Percentiles rank a stretch among this genome's conserved stretches.
Evolutionary conservation across 2,797 vertebrate genomes (phyloP).

Genomic region (Platyrinchus mystaceus): DNA sequence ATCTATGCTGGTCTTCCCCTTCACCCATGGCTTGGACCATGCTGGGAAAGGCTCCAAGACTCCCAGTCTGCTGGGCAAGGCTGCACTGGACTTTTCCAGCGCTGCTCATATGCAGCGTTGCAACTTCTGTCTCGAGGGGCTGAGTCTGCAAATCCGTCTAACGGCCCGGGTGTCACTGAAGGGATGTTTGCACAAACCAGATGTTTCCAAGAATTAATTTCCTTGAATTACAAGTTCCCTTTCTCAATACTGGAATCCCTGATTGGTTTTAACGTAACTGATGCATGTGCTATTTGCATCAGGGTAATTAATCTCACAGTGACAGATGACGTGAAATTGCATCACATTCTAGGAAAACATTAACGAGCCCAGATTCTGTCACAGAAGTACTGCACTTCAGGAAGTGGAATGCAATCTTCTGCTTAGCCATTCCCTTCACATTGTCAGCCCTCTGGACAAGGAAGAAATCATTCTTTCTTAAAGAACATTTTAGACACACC

Average conservation of each 20-base stretch:
- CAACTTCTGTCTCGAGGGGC: neutral
- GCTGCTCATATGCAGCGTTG: neutral
- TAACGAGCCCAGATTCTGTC: neutral
- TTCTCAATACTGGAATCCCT: neutral
- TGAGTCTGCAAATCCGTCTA: neutral
- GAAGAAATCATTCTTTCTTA: neutral
- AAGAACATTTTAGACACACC: neutral
- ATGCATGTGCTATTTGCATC: neutral
- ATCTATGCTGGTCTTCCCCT: neutral
- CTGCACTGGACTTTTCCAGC: neutral
- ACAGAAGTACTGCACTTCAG: neutral
- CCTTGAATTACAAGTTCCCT: neutral
- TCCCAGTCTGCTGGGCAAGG: neutral
- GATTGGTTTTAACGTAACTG: neutral
- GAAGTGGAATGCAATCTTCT: neutral
- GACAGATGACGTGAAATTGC: neutral
- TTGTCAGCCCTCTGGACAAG: neutral
- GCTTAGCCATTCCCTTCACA: neutral
- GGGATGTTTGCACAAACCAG: neutral
- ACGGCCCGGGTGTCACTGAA: neutral
- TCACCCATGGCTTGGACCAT: accelerated
- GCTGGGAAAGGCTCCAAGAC: neutral
- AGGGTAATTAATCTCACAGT: neutral
- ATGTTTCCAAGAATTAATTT: neutral
- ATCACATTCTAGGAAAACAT: neutral